Conservation (phyloP, 1,140 invertebrate genomes). For the Drosophila tani region DNA sequence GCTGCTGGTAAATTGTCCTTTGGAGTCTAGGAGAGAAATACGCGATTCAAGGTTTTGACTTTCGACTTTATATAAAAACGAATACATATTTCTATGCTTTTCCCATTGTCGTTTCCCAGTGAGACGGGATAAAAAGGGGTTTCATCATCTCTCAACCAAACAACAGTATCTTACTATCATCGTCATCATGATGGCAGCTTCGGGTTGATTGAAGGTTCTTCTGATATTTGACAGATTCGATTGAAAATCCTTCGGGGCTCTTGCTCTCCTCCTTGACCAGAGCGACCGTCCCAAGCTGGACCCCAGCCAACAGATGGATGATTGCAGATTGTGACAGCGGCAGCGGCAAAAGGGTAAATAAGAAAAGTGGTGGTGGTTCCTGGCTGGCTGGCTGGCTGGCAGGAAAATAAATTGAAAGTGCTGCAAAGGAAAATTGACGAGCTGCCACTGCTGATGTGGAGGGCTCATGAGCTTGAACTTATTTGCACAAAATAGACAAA, state of each 20-base stretch:
- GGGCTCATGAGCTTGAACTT: constrained; percentile 70
- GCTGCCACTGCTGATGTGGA: constrained; percentile 43
- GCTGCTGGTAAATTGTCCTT: background rate
- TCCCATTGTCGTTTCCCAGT: constrained; percentile 49
- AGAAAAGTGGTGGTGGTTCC: constrained; percentile 25
- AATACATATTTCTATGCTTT: constrained; percentile 10
- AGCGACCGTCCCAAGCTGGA: constrained; percentile 34
- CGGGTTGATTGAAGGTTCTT: constrained; percentile 80
- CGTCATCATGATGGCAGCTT: constrained; percentile 33
- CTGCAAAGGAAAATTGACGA: constrained; percentile 73
- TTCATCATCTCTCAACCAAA: constrained; percentile 67
- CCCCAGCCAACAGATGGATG: constrained; percentile 65
- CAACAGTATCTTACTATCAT: constrained; percentile 48
- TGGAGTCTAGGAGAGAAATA: background rate
- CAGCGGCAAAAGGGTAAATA: constrained; percentile 78
- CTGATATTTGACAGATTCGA: constrained; percentile 84
- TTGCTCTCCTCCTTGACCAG: constrained; percentile 55
- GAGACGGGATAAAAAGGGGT: constrained; percentile 52
- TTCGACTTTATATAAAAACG: too few relatives aligned
- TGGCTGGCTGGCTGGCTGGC: constrained; percentile 21
- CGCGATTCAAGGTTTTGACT: background rate
- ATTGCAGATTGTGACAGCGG: constrained; percentile 75
- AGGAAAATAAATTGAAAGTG: constrained; percentile 79
- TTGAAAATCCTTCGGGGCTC: constrained; percentile 83
- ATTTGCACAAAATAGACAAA: constrained; percentile 73